A percentile compares a stretch with the other conserved stretches of the same genome.
These are phyloP conservation scores for Archilochus colubris DNA, from an alignment of 2,113 vertebrate genomes.

Conservation along the genomic window DNA sequence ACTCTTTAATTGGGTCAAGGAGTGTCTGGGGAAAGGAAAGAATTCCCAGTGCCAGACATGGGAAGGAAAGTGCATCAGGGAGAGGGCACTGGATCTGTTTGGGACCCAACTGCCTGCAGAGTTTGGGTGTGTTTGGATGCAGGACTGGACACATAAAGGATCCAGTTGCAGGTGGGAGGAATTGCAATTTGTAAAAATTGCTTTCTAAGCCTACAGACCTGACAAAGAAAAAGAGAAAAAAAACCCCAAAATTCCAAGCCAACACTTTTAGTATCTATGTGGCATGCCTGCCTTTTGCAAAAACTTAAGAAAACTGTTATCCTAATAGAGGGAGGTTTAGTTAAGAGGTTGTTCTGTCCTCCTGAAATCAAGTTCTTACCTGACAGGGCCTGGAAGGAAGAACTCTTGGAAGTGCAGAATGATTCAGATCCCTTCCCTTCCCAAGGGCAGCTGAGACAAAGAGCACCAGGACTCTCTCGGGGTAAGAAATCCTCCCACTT, in stretches of 20 bases:
- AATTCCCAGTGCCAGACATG: background rate
- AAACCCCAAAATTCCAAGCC: background rate
- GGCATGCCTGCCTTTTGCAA: too few species aligned
- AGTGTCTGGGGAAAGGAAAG: background rate
- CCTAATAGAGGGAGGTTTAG: background rate
- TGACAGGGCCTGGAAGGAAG: background rate
- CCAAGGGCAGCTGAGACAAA: background rate
- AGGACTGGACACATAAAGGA: background rate
- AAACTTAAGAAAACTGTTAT: background rate
- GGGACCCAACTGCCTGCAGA: background rate
- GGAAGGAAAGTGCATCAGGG: background rate
- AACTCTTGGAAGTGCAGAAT: background rate
- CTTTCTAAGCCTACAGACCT: background rate
- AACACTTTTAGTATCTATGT: background rate
- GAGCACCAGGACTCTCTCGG: background rate
- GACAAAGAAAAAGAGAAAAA: background rate
- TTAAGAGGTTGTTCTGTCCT: background rate
- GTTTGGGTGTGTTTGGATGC: background rate
- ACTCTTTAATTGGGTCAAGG: background rate
- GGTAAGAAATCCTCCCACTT: background rate
- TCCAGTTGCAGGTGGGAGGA: rapidly evolving
- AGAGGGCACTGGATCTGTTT: too few species aligned
- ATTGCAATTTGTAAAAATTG: too few species aligned
- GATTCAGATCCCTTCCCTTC: background rate
- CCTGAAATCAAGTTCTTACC: background rate